Evolutionary conservation across 2,113 vertebrate genomes (phyloP).

Genomic region (Aptenodytes patagonicus): DNA sequence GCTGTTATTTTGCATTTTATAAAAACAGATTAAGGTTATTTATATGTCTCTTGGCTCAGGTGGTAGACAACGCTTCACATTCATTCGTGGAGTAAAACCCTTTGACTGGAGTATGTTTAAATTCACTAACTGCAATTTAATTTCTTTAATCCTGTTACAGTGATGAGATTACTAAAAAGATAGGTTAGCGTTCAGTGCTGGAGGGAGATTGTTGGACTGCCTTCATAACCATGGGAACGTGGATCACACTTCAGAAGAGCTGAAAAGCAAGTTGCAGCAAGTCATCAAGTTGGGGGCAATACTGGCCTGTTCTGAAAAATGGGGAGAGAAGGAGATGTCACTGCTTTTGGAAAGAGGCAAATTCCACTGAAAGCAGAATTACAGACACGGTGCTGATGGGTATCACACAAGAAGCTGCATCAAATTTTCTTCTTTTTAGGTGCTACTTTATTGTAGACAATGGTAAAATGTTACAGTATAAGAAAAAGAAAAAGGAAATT

Average conservation of each 20-base stretch:
- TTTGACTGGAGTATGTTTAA: background rate
- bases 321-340: background rate
- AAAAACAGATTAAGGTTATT: background rate
- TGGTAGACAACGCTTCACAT: background rate
- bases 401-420: background rate
- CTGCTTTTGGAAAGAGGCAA: background rate
- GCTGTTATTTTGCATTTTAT: background rate
- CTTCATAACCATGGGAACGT: background rate
- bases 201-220: background rate
- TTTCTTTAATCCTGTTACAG: background rate
- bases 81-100: background rate
- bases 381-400: background rate
- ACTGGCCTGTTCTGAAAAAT: background rate
- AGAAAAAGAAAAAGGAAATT: too few species aligned
- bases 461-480: background rate
- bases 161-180: background rate
- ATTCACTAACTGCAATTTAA: background rate
- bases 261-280: background rate
- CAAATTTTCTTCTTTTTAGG: background rate
- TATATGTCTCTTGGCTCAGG: background rate
- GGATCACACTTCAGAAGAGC: background rate
- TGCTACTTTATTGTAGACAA: background rate
- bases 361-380: background rate
- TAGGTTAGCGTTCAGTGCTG: background rate
- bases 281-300: background rate